These are phyloP conservation scores for Dreissena polymorpha DNA, from an alignment of 1,140 invertebrate genomes.

Conservation along the genomic window DNA sequence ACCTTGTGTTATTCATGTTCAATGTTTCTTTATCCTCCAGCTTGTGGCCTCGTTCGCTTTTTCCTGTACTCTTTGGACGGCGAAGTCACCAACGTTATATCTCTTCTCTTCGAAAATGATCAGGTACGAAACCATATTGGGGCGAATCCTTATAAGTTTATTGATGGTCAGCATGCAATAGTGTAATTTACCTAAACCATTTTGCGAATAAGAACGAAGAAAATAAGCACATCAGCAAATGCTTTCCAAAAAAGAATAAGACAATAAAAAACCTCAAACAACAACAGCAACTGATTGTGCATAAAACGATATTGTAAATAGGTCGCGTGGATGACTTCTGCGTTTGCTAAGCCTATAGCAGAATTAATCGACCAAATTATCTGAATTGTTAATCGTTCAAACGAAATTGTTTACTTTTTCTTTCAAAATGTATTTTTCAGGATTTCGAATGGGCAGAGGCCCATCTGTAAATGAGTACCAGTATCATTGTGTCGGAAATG, in stretches of 20 bases:
- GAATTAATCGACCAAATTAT: neutral
- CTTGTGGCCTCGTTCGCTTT: slow-evolving; percentile 36
- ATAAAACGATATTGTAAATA: neutral
- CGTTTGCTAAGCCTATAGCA: neutral
- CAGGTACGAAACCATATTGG: slow-evolving; percentile 10
- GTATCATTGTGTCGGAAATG: neutral
- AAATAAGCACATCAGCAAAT: neutral
- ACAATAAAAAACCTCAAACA: neutral
- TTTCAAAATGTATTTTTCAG: slow-evolving; percentile 7
- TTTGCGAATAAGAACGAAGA: neutral
- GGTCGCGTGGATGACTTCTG: neutral
- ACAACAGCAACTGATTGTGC: neutral
- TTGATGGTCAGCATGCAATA: neutral
- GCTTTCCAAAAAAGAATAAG: neutral
- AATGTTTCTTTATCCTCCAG: slow-evolving; percentile 18
- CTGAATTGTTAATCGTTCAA: neutral
- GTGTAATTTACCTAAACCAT: neutral
- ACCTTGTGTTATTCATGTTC: neutral
- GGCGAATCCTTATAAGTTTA: neutral
- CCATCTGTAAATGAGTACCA: neutral
- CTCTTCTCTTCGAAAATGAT: slow-evolving; percentile 30
- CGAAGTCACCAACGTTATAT: slow-evolving; percentile 25
- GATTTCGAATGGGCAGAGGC: slow-evolving; percentile 38
- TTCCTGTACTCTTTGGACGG: slow-evolving; percentile 31
- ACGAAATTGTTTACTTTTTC: neutral